Conservation (phyloP, 1,140 invertebrate species). For the Bombus impatiens region DNA sequence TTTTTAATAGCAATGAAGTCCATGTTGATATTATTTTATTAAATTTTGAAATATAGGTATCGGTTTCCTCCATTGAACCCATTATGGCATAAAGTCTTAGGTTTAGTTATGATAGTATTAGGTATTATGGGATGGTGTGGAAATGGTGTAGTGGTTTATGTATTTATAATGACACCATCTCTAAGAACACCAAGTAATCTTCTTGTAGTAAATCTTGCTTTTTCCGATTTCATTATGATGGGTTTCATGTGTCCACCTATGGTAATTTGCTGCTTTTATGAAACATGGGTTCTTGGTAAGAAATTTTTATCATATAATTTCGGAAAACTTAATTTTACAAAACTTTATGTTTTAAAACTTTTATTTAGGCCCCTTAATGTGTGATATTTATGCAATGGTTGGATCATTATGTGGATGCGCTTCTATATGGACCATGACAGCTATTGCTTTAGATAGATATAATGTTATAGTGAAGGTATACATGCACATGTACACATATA, state of each 20-base stretch:
- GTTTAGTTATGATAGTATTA: conserved; percentile 88
- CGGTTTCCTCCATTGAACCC: conserved; percentile 90
- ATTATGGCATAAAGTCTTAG: conserved; percentile 90
- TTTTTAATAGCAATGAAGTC: not conserved
- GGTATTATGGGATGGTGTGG: conserved; percentile 89
- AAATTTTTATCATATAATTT: not conserved
- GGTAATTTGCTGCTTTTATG: conserved; percentile 92
- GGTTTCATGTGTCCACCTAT: conserved; percentile 90
- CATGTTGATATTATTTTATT: not conserved
- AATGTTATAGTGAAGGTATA: conserved; percentile 90
- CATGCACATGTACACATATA: not conserved
- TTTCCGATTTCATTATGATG: conserved; percentile 96
- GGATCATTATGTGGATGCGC: conserved; percentile 91
- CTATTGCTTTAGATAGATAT: conserved; percentile 92
- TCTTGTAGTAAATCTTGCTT: conserved; percentile 92
- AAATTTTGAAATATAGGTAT: conserved; percentile 64
- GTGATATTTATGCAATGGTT: conserved; percentile 90
- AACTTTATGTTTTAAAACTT: conserved; percentile 9
- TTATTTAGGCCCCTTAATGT: conserved; percentile 85
- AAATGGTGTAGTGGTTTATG: conserved; percentile 93
- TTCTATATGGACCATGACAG: conserved; percentile 92
- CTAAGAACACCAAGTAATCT: conserved; percentile 93
- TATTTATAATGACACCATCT: conserved; percentile 89
- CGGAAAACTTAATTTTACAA: not conserved
- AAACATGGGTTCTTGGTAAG: conserved; percentile 91